Conservation (phyloP, 1,140 invertebrate species). For the Euura lappo region DNA sequence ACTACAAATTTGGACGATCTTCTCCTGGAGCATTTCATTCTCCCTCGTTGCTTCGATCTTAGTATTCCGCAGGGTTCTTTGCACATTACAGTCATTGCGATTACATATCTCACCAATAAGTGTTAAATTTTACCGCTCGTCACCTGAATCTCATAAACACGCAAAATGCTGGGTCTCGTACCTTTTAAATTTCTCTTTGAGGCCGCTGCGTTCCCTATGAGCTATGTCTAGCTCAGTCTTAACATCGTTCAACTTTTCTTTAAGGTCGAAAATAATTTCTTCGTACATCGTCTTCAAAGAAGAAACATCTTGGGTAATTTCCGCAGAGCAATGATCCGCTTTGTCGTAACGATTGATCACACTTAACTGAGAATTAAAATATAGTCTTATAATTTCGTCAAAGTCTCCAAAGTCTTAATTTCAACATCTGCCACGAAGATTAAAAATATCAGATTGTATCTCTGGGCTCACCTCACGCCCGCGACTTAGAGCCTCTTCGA, state of each 20-base stretch:
- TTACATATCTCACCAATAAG: neutral
- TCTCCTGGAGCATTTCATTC: constrained; percentile 28
- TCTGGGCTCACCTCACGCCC: constrained; percentile 20
- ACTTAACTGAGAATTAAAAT: constrained; percentile 11
- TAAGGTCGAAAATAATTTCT: constrained; percentile 26
- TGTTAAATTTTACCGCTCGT: no score
- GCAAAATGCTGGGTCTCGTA: neutral
- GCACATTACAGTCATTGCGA: neutral
- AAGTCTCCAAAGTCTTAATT: neutral
- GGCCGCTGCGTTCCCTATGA: constrained; percentile 17
- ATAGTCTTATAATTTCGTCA: no score
- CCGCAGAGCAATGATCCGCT: neutral
- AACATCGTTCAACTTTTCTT: constrained; percentile 21
- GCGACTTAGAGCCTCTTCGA: constrained; percentile 28
- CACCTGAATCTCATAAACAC: no score
- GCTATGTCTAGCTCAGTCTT: constrained; percentile 24
- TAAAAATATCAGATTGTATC: neutral
- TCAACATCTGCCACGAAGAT: neutral
- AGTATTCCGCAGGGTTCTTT: constrained; percentile 14
- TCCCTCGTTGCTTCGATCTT: constrained; percentile 23
- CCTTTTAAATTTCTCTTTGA: constrained; percentile 32
- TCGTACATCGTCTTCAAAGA: constrained; percentile 21
- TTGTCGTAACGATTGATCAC: constrained; percentile 12
- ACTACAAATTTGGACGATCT: constrained; percentile 31
- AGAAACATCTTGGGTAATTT: constrained; percentile 7